Percentiles rank a stretch among this genome's conserved stretches.
These are phyloP conservation scores for Spicauda simplicius DNA, from an alignment of 2,888 invertebrate genomes.

Conservation along the genomic window DNA sequence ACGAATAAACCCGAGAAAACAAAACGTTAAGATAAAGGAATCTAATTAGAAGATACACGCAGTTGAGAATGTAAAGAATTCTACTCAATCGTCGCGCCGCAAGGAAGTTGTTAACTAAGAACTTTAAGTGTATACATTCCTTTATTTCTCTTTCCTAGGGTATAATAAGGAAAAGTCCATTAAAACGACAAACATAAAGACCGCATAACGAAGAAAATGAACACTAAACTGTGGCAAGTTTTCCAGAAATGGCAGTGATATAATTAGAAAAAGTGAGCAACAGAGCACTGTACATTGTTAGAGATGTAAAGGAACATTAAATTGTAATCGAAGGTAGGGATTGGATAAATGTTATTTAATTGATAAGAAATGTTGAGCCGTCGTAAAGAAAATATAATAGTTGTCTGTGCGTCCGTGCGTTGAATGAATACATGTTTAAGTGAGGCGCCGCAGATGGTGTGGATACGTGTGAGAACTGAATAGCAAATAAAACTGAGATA, in stretches of 20 bases:
- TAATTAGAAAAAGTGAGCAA: slow-evolving; percentile 13
- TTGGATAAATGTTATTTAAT: slow-evolving; percentile 28
- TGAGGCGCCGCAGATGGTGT: slow-evolving; percentile 29
- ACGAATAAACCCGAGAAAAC: slow-evolving; percentile 2
- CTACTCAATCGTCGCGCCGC: slow-evolving; percentile 21
- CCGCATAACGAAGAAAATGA: slow-evolving; percentile 18
- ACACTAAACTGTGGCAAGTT: slow-evolving; percentile 20
- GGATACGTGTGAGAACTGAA: slow-evolving; percentile 36
- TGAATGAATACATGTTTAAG: slow-evolving; percentile 32
- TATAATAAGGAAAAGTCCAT: slow-evolving; percentile 16
- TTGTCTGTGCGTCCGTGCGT: slow-evolving; percentile 32
- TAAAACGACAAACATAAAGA: slow-evolving; percentile 27
- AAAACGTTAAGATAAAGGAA: slow-evolving; percentile 10
- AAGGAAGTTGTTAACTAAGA: slow-evolving; percentile 25
- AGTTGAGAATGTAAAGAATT: slow-evolving; percentile 13
- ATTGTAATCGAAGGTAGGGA: slow-evolving; percentile 11
- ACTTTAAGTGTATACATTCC: slow-evolving; percentile 30
- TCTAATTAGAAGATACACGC: slow-evolving; percentile 26
- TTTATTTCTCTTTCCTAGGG: slow-evolving; percentile 17
- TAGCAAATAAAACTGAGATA: slow-evolving; percentile 31
- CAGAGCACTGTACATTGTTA: background rate
- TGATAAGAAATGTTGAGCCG: slow-evolving; percentile 21
- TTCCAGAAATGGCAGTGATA: slow-evolving; percentile 22
- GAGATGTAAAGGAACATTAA: slow-evolving; percentile 1
- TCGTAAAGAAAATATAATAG: slow-evolving; percentile 34